Conservation (phyloP, 2,797 vertebrate species). For the Melanotaenia boesemani region DNA sequence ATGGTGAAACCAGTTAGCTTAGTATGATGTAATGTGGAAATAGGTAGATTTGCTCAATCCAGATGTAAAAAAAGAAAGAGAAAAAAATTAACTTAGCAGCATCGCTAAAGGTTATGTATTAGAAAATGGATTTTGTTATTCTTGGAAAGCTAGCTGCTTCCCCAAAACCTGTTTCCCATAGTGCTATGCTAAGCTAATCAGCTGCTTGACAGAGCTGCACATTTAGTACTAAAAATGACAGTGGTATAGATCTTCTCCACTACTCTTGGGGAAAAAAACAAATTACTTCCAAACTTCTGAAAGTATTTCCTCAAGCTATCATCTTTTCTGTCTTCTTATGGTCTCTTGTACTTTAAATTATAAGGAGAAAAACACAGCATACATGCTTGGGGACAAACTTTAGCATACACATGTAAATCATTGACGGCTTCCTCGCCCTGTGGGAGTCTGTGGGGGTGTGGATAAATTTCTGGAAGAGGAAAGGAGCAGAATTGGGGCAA, state of each 20-base stretch:
- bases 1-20: no score
- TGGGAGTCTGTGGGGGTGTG: conserved; percentile 13
- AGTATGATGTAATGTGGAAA: no score
- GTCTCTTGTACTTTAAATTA: not conserved
- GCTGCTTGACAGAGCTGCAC: not conserved
- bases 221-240: conserved; percentile 1
- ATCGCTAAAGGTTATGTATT: not conserved
- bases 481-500: conserved; percentile 9
- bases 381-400: conserved; percentile 6
- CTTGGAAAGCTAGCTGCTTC: not conserved
- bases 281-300: conserved; percentile 1
- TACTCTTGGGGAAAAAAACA: conserved; percentile 4
- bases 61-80: no score
- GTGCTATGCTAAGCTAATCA: conserved; percentile 4
- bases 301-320: not conserved
- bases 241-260: not conserved
- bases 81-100: not conserved
- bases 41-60: no score
- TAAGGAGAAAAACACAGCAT: conserved; percentile 8
- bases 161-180: conserved; percentile 12
- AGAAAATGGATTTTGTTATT: not conserved
- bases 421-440: not conserved
- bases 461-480: conserved; percentile 23
- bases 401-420: conserved; percentile 42
- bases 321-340: not conserved